A percentile compares a stretch with the other conserved stretches of the same genome.
Evolutionary conservation across 2,888 invertebrate species (phyloP).

Genomic region (Drosophila acutilabella): DNA sequence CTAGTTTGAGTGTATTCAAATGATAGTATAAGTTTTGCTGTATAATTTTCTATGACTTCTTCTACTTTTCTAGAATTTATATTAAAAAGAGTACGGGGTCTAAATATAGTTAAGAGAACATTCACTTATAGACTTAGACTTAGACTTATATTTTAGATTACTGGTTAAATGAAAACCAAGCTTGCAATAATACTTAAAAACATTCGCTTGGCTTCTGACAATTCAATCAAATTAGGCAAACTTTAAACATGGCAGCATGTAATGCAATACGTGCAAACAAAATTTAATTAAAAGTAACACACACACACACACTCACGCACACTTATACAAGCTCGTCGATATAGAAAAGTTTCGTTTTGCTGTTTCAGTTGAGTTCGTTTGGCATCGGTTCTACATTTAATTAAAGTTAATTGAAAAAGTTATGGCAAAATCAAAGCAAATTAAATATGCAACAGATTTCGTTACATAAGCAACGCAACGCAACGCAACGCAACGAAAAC

Average conservation of each 20-base stretch:
- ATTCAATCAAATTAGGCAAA: conserved; percentile 46
- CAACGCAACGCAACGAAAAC: conserved; percentile 58
- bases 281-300: conserved; percentile 49
- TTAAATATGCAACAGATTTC: conserved; percentile 75
- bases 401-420: conserved; percentile 77
- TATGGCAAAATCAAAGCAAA: conserved; percentile 72
- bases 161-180: too few species aligned
- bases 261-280: conserved; percentile 26
- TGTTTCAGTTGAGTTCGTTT: conserved; percentile 15
- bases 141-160: too few species aligned
- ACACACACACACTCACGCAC: background rate
- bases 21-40: too few species aligned
- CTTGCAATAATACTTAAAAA: conserved; percentile 1
- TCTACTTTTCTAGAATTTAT: too few species aligned
- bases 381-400: conserved; percentile 63
- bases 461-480: conserved; percentile 59
- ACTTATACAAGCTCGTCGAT: background rate
- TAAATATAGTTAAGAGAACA: too few species aligned
- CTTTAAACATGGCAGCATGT: conserved; percentile 26
- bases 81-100: too few species aligned
- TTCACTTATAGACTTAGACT: too few species aligned
- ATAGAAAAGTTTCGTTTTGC: conserved; percentile 17
- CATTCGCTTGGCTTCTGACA: conserved; percentile 1
- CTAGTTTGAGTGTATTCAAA: background rate
- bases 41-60: too few species aligned